Evolutionary conservation across 2,113 vertebrate species (phyloP).

Genomic region (Anser cygnoides): DNA sequence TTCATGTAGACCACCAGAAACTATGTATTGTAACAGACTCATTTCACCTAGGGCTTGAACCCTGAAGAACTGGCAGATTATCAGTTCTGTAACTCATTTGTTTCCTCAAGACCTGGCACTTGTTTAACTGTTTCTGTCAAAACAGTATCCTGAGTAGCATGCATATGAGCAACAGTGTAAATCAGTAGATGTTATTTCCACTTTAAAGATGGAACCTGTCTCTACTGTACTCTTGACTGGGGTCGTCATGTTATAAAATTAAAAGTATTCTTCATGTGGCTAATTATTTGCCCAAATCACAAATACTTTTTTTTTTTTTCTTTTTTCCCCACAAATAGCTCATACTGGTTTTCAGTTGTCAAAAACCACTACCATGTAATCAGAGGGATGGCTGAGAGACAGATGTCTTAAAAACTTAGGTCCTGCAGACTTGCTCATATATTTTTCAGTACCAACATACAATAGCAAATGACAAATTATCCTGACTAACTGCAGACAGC

Average conservation of each 20-base stretch:
- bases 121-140: not conserved
- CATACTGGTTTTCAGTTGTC: not conserved
- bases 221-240: not conserved
- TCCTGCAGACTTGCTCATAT: not conserved
- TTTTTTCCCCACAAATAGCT: not conserved
- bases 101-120: not conserved
- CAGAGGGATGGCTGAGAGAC: not conserved
- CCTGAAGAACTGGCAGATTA: not conserved
- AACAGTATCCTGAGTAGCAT: accelerated
- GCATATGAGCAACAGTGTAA: accelerated
- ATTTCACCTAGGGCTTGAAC: not conserved
- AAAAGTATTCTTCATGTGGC: not conserved
- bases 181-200: not conserved
- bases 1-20: not conserved
- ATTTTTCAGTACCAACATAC: not conserved
- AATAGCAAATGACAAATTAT: not conserved
- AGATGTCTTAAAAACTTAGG: not conserved
- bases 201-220: not conserved
- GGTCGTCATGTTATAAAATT: not conserved
- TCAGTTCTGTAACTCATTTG: not conserved
- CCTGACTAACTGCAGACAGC: not conserved
- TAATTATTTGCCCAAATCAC: not conserved
- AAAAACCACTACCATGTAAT: not conserved
- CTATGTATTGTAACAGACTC: not conserved
- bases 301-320: not conserved